Conservation (phyloP, 2,797 vertebrate genomes). For the Tiaroga cobitis region DNA sequence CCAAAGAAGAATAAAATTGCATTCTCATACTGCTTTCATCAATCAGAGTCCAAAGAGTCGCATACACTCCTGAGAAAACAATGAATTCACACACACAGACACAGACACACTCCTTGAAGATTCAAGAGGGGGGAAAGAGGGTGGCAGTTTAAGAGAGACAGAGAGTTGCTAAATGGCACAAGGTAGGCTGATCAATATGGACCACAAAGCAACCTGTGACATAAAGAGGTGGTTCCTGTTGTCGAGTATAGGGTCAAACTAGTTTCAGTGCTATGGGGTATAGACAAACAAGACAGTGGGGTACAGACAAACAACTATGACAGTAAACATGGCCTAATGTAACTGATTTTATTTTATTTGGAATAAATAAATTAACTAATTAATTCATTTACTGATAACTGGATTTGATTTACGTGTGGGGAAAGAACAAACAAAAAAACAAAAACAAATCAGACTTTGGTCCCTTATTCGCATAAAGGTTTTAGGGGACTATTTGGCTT, state of each 20-base stretch:
- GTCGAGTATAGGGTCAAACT: background rate
- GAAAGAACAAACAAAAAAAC: background rate
- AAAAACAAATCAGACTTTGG: background rate
- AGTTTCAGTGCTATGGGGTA: background rate
- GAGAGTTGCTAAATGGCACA: background rate
- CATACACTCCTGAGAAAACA: conserved; percentile 37
- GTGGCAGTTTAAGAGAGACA: background rate
- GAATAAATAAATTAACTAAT: background rate
- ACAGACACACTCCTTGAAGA: conserved; percentile 23
- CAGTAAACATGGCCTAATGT: background rate
- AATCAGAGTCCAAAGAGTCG: conserved; percentile 57
- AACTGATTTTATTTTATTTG: background rate
- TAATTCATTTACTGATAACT: background rate
- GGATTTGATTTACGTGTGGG: background rate
- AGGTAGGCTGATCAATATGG: conserved; percentile 3
- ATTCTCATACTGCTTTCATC: conserved; percentile 58
- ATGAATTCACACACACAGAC: conserved; percentile 63
- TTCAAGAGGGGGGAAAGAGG: conserved; percentile 14
- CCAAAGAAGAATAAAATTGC: conserved; percentile 56
- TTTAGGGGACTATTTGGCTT: conserved; percentile 38
- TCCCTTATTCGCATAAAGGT: background rate
- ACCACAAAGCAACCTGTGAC: conserved; percentile 5
- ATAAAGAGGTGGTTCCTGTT: background rate
- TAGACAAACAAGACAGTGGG: too few species aligned
- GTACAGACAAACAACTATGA: background rate